A percentile compares a stretch with the other conserved stretches of the same genome.
These are phyloP conservation scores for Pelagia noctiluca DNA, from an alignment of 30 jellyfish, hydroid and myxozoan genomes.

Conservation along the genomic window DNA sequence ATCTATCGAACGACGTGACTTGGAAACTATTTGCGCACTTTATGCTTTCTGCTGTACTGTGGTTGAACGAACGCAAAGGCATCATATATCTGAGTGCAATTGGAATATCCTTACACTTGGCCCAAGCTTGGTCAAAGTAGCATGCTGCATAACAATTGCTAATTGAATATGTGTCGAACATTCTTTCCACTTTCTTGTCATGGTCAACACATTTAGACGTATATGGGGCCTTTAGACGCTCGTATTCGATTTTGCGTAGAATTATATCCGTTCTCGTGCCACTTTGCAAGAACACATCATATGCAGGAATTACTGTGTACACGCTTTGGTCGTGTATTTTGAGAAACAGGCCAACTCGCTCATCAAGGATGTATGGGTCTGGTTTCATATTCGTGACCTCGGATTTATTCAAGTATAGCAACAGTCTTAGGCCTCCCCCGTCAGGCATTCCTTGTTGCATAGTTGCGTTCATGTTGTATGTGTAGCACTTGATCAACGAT, in stretches of 20 bases:
- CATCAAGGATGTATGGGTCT: neutral
- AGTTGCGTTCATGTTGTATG: neutral
- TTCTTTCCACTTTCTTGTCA: neutral
- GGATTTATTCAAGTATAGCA: neutral
- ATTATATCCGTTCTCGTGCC: slow-evolving; percentile 2
- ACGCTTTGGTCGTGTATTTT: neutral
- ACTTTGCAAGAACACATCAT: neutral
- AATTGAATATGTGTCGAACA: neutral
- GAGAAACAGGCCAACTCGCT: neutral
- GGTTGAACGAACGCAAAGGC: neutral
- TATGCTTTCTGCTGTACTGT: neutral
- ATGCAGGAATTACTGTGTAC: neutral
- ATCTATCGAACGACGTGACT: neutral
- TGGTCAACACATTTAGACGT: neutral
- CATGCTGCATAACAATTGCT: neutral
- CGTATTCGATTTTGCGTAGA: neutral
- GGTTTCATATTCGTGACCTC: neutral
- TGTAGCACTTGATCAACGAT: neutral
- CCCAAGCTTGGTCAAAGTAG: neutral
- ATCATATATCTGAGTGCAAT: neutral
- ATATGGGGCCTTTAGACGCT: neutral
- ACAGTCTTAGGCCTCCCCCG: neutral
- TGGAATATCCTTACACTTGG: neutral
- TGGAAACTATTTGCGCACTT: neutral
- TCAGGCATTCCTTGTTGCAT: neutral